Evolutionary conservation across 2,888 invertebrate species (phyloP).

Genomic region (Agriopis leucophaearia): DNA sequence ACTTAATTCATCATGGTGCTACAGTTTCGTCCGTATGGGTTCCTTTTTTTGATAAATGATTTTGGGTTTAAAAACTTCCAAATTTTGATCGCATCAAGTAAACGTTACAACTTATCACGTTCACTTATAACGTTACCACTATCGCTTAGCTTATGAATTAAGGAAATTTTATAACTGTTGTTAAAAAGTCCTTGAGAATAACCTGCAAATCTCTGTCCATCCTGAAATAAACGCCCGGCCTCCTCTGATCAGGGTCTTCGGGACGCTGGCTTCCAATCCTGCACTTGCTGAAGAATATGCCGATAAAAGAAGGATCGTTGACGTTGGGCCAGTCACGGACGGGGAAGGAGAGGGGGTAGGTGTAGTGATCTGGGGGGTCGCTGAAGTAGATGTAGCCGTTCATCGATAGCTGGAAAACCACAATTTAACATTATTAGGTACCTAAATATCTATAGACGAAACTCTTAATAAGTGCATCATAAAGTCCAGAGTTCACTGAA

Average conservation of each 20-base stretch:
- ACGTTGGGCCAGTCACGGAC: conserved; percentile 93
- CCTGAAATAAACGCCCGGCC: conserved; percentile 94
- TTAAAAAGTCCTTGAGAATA: not conserved
- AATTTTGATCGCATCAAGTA: too few relatives aligned
- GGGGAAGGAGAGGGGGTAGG: conserved; percentile 95
- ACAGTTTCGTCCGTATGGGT: too few relatives aligned
- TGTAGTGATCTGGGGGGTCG: conserved; percentile 94
- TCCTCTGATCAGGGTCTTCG: conserved; percentile 91
- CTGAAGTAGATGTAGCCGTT: conserved; percentile 96
- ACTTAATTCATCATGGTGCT: too few relatives aligned
- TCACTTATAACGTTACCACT: too few relatives aligned
- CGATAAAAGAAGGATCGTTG: conserved; percentile 97
- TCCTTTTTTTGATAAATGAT: too few relatives aligned
- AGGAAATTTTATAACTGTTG: not conserved
- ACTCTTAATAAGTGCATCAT: too few relatives aligned
- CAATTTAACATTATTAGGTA: not conserved
- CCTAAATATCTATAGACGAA: too few relatives aligned
- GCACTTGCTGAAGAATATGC: conserved; percentile 96
- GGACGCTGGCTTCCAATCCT: conserved; percentile 91
- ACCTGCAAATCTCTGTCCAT: conserved; percentile 84
- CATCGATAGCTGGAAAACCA: conserved; percentile 89
- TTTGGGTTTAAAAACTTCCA: too few relatives aligned
- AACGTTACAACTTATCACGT: not conserved
- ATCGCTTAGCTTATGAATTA: not conserved
- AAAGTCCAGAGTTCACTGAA: too few relatives aligned